Conservation (phyloP, 2,797 vertebrate genomes). For the Microhierax caerulescens region DNA sequence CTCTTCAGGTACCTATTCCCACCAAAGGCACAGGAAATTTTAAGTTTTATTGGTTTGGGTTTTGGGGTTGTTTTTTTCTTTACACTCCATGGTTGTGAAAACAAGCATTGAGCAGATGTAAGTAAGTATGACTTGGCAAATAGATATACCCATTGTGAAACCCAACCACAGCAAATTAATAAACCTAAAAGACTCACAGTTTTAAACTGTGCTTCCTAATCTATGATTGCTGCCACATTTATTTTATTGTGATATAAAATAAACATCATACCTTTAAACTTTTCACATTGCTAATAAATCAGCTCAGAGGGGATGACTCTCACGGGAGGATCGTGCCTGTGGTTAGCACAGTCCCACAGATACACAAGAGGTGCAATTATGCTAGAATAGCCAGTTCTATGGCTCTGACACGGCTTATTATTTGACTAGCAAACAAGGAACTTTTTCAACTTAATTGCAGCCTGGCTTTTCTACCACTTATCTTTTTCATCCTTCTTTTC, state of each 20-base stretch:
- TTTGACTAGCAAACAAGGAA: constrained; percentile 61
- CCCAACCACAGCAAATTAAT: not conserved
- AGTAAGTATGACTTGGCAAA: not conserved
- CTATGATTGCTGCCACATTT: not conserved
- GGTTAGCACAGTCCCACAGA: constrained; percentile 37
- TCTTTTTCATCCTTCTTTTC: constrained; percentile 22
- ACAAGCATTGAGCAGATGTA: not conserved
- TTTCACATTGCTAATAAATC: constrained; percentile 41
- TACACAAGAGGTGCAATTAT: constrained; percentile 63
- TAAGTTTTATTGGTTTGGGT: not conserved
- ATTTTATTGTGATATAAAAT: constrained; percentile 36
- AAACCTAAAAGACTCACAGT: constrained; percentile 1
- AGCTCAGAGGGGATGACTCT: constrained; percentile 47
- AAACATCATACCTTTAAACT: constrained; percentile 56
- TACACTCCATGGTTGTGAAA: not conserved
- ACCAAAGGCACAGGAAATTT: not conserved
- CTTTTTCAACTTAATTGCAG: constrained; percentile 57
- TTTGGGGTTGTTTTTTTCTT: no score
- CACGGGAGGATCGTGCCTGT: not conserved
- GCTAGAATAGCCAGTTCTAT: constrained; percentile 22
- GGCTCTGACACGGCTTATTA: constrained; percentile 32
- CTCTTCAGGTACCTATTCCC: not conserved
- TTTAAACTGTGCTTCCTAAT: not conserved
- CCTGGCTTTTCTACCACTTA: not conserved
- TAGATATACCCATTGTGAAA: not conserved